A percentile compares a stretch with the other conserved stretches of the same genome.
Evolutionary conservation across 1,140 invertebrate genomes (phyloP).

Genomic region (Nasonia giraulti): DNA sequence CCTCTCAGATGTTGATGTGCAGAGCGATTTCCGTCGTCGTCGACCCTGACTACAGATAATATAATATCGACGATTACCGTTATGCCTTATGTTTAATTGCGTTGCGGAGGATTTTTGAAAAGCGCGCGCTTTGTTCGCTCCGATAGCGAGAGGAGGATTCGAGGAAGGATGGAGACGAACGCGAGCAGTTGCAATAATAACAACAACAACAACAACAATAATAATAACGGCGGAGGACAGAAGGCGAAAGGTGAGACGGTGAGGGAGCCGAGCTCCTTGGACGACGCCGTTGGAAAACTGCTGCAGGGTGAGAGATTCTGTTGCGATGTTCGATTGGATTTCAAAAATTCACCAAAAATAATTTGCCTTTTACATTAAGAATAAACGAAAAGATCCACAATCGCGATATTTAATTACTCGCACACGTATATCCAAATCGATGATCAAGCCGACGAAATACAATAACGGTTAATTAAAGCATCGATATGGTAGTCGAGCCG

Average conservation of each 20-base stretch:
- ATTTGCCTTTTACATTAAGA: too few species aligned
- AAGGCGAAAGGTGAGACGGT: not conserved
- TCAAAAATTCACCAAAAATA: too few species aligned
- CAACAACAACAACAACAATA: not conserved
- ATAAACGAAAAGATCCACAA: too few species aligned
- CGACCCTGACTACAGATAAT: too few species aligned
- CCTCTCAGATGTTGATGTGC: not conserved
- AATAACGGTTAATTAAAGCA: not conserved
- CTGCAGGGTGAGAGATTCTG: conserved; percentile 65
- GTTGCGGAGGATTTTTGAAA: not conserved
- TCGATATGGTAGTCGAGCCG: not conserved
- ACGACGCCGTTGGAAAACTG: conserved; percentile 71
- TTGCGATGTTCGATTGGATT: too few species aligned
- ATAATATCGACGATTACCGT: too few species aligned
- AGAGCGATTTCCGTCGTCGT: not conserved
- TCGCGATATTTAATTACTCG: too few species aligned
- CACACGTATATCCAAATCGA: not conserved
- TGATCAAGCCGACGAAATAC: too few species aligned
- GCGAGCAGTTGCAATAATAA: not conserved
- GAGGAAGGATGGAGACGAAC: not conserved
- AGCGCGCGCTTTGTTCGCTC: not conserved
- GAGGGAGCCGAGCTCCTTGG: conserved; percentile 61
- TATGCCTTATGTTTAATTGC: not conserved
- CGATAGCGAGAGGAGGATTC: not conserved
- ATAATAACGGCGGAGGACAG: not conserved